Base-by-base conservation (phyloP, 2,113 vertebrate genomes). In the Vulpes vulpes region DNA sequence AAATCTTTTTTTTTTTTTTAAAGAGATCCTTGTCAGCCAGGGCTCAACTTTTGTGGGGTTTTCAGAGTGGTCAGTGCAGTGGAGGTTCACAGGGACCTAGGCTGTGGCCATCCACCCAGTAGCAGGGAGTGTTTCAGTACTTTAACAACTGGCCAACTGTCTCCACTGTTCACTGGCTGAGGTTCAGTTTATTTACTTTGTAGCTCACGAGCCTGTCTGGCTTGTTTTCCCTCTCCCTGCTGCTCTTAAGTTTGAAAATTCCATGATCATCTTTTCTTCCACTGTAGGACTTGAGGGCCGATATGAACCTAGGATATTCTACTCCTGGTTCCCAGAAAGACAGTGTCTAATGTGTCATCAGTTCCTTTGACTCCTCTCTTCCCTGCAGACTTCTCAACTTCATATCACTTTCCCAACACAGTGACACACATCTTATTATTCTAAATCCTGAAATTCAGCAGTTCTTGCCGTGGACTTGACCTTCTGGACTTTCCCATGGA, bases 41-140 rank as follows among this genome's bases (percentile, higher is more conserved):
- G 1, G 55, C 1, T 4, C 43, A 16, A 11, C 15, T 38, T 15
- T 11, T 5, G 25, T 19, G 53, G 64, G n/a, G 11, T 1, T 22
- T 53, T 43, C 4, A 25, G 30, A 32, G 23, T 53, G 43, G 32
- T 76, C 49, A 55, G 64, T 51, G 22, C 19, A 5, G 43, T 0
- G 5, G 11, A 32, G 32, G 2, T 16, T 12, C 2, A 4, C 35
- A 14, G 7, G 10, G 11, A 0, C 11, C 1, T 8, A 76, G n/a
- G 19, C 27, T 25, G 20, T 38, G 30, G 43, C 55, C 49, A 0
- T 62, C 43, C 8, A 4, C 19, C 38, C 25, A 30, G 10, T 30
- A 32, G 25, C 11, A 25, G 15, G n/a, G 23, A 49, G 3, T 10
- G 11, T 11, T 51, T 43, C 22, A 19, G 7, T 11, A 11, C 1